Conservation (phyloP, 2,113 vertebrate genomes). For the Thryonomys swinderianus region DNA sequence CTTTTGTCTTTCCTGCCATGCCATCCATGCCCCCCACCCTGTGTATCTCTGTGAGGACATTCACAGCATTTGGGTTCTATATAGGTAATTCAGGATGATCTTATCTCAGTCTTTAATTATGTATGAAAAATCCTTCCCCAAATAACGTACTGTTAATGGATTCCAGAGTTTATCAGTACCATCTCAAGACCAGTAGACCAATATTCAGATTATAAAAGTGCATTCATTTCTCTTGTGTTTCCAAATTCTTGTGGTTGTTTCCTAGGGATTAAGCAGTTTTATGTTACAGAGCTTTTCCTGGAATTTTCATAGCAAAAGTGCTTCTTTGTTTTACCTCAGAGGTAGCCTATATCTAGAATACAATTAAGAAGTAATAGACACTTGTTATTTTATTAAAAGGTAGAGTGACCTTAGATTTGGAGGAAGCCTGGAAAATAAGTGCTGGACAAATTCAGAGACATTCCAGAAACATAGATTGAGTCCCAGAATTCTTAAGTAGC, state of each 20-base stretch:
- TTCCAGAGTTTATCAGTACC: neutral
- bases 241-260: conserved; percentile 47
- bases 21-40: too few relatives aligned
- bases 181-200: neutral
- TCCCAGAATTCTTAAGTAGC: neutral
- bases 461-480: neutral
- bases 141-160: neutral
- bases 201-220: neutral
- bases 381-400: conserved; percentile 5
- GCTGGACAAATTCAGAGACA: conserved; percentile 22
- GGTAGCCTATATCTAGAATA: neutral
- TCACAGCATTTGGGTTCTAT: neutral
- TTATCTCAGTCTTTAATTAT: conserved; percentile 17
- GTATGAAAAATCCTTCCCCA: neutral
- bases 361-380: neutral
- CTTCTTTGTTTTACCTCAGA: conserved; percentile 28
- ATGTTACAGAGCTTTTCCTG: neutral
- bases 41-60: neutral
- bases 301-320: conserved; percentile 15
- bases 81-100: neutral
- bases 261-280: conserved; percentile 33
- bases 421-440: conserved; percentile 35
- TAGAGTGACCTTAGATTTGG: conserved; percentile 43
- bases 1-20: neutral
- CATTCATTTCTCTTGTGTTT: conserved; percentile 48